Evolutionary conservation across 2,888 invertebrate genomes (phyloP), one percentile per base, ranked within the genome.

Genomic region (Cantharis rufa): DNA sequence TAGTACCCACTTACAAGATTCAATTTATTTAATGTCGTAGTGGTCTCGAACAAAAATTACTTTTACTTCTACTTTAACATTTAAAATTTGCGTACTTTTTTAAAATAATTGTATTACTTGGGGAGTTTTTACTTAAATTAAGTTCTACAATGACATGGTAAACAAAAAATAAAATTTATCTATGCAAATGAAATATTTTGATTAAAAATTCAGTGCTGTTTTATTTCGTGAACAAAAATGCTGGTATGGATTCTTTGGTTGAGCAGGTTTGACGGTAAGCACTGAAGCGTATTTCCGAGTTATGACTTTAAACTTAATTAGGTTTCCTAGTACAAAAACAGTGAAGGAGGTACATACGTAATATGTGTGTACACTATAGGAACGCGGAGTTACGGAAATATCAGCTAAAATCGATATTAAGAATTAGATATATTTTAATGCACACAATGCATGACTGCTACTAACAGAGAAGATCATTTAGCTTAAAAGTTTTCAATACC

Each of bases 231-330:
- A 48, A 48, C 48, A 48, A 48, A 48, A 48, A 48, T n/a, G 48
- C 48, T 48, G 48, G 48, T 66, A 66, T 21, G 13, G 24, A 32
- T 69, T 76, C 21, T 70, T 69, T 69, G 72, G 72, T 70, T 69
- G 63, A 69, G 71, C 64, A 72, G 72, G 24, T 66, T 66, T 24
- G 64, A 21, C 21, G 64, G 15, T 66, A 72, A 69, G 75, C 71
- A 69, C 18, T 61, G 21, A 71, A 62, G 75, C 71, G 75, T 76
- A 32, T 69, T 62, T 76, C 72, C 72, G 27, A 76, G 24, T 66
- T 66, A 66, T 24, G 64, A 66, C 15, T 66, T 66, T 66, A 66
- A 66, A 21, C 24, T 10, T 21, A 21, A 24, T 21, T 66, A 66
- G 48, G 48, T 48, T 48, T n/a, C 48, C n/a, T 48, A 7, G 48